These are phyloP conservation scores for Eleginops maclovinus DNA, from an alignment of 2,113 vertebrate species.

Conservation along the genomic window DNA sequence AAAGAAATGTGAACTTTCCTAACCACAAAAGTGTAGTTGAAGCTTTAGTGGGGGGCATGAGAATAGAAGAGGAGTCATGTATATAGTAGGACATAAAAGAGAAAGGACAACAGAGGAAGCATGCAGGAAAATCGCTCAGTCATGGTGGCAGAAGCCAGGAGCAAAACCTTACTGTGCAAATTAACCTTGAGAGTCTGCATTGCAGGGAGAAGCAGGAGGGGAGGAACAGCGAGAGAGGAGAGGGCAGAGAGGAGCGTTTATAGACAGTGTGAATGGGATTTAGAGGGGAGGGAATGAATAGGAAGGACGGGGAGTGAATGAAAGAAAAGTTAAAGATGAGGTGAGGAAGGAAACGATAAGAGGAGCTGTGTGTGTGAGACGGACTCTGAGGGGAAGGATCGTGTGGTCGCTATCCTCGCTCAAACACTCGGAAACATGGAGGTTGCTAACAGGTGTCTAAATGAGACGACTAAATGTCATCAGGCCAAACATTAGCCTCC, in stretches of 20 bases:
- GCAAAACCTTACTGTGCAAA: slow-evolving; percentile 79
- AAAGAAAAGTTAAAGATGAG: slow-evolving; percentile 29
- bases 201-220: slow-evolving; percentile 64
- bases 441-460: no score
- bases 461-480: no score
- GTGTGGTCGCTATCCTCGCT: no score
- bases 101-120: slow-evolving; percentile 34
- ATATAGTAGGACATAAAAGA: slow-evolving; percentile 25
- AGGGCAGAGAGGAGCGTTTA: slow-evolving; percentile 34
- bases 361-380: not conserved
- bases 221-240: slow-evolving; percentile 19
- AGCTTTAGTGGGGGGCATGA: not conserved
- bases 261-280: not conserved
- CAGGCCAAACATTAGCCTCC: no score
- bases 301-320: not conserved
- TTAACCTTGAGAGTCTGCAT: slow-evolving; percentile 84
- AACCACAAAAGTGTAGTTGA: no score
- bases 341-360: slow-evolving; percentile 16
- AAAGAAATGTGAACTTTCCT: no score
- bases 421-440: no score
- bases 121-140: slow-evolving; percentile 65
- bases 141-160: slow-evolving; percentile 62
- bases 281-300: slow-evolving; percentile 8
- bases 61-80: slow-evolving; percentile 2
- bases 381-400: not conserved